phyloP scores from a whole-genome alignment of 2,888 invertebrate species.

The Opisthograptis luteolata region DNA sequence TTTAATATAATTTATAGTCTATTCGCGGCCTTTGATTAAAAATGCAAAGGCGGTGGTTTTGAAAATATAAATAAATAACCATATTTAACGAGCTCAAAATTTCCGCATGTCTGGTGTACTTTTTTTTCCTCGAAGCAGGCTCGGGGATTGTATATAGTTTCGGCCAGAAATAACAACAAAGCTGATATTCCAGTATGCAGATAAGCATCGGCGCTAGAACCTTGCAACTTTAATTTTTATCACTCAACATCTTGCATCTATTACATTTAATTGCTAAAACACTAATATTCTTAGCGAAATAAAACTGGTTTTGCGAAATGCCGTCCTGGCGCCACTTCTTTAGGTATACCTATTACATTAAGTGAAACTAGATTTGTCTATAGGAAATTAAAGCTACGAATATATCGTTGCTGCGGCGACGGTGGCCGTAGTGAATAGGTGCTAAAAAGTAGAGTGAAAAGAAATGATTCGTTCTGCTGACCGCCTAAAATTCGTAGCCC shows the following conservation, averaged over 20 bases:
- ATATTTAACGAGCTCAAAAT: constrained; percentile 1
- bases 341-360: background rate
- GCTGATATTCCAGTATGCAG: constrained; percentile 1
- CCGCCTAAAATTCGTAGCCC: too few relatives aligned
- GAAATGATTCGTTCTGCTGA: too few relatives aligned
- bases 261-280: constrained; percentile 1
- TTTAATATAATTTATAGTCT: too few relatives aligned
- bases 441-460: too few relatives aligned
- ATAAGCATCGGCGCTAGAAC: background rate
- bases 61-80: constrained; percentile 3
- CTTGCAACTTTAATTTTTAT: constrained; percentile 1
- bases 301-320: background rate
- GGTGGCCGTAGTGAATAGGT: too few relatives aligned
- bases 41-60: background rate
- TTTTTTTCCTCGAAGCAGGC: too few relatives aligned
- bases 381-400: too few relatives aligned
- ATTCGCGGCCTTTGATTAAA: too few relatives aligned
- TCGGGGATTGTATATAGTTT: background rate
- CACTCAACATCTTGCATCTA: background rate
- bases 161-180: background rate
- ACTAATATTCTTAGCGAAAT: constrained; percentile 3
- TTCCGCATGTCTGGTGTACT: background rate
- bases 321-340: constrained; percentile 10
- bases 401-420: too few relatives aligned
- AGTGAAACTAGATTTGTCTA: too few relatives aligned